These are phyloP conservation scores for Trachemys scripta DNA, from an alignment of 2,113 vertebrate genomes.

Conservation along the genomic window DNA sequence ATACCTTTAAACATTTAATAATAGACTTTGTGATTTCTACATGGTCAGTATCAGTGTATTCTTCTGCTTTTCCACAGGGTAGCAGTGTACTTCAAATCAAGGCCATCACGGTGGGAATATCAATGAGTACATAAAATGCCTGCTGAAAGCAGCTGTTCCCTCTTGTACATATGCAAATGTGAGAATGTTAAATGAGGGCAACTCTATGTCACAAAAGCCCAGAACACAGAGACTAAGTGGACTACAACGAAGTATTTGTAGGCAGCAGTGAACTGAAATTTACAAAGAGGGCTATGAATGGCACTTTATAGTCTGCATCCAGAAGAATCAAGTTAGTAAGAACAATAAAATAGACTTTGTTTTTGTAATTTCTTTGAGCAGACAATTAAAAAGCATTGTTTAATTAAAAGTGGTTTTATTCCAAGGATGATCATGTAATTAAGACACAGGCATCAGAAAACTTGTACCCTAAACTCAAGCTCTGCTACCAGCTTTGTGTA, in stretches of 20 bases:
- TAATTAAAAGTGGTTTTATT: slow-evolving; percentile 38
- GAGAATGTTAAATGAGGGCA: slow-evolving; percentile 53
- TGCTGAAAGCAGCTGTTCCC: slow-evolving; percentile 73
- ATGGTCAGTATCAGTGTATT: slow-evolving; percentile 62
- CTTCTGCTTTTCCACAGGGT: slow-evolving; percentile 76
- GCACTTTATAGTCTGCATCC: slow-evolving; percentile 7
- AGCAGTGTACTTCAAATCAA: slow-evolving; percentile 78
- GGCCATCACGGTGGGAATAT: slow-evolving; percentile 64
- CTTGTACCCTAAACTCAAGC: not conserved
- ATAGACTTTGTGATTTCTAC: not conserved
- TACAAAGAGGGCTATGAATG: slow-evolving; percentile 17
- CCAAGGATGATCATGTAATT: slow-evolving; percentile 40
- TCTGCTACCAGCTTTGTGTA: not conserved
- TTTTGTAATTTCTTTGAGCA: slow-evolving; percentile 33
- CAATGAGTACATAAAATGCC: slow-evolving; percentile 67
- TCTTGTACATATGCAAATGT: slow-evolving; percentile 66
- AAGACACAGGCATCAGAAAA: slow-evolving; percentile 26
- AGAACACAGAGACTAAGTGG: slow-evolving; percentile 39
- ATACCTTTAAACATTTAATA: slow-evolving; percentile 37
- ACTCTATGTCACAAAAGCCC: slow-evolving; percentile 52
- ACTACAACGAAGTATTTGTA: slow-evolving; percentile 58
- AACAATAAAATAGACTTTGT: slow-evolving; percentile 44
- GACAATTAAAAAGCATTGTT: slow-evolving; percentile 29
- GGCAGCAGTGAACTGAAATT: slow-evolving; percentile 38
- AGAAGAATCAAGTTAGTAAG: not conserved